phyloP scores from a whole-genome alignment of 2,888 invertebrate genomes.

The Mimumesa dahlbomi region DNA sequence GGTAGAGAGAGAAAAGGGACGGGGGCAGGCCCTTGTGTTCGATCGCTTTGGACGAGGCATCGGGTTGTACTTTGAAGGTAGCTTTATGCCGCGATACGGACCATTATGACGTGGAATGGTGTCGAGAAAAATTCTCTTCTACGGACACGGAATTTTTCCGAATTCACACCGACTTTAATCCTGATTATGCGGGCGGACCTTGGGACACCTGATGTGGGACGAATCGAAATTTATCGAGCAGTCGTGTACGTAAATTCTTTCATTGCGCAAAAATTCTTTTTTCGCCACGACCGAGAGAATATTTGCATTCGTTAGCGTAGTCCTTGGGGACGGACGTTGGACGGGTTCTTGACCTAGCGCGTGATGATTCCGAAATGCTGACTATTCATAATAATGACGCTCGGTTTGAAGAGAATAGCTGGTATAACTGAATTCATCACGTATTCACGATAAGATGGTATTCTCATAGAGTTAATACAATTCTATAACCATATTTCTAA shows the following conservation, averaged over 20 bases:
- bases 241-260: not conserved
- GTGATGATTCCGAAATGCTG: slow-evolving; percentile 55
- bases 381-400: slow-evolving; percentile 50
- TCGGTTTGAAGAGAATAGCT: slow-evolving; percentile 23
- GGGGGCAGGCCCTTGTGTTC: slow-evolving; percentile 53
- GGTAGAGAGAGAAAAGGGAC: slow-evolving; percentile 27
- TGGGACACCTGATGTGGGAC: no score
- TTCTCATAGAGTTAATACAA: not conserved
- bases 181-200: no score
- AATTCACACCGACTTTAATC: no score
- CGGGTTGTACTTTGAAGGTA: slow-evolving; percentile 49
- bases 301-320: slow-evolving; percentile 37
- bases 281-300: slow-evolving; percentile 13
- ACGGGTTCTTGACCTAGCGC: slow-evolving; percentile 65
- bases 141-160: no score
- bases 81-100: slow-evolving; percentile 44
- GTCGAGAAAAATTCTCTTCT: not conserved
- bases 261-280: not conserved
- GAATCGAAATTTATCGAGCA: no score
- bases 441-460: not conserved
- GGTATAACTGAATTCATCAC: slow-evolving; percentile 9
- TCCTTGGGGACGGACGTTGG: slow-evolving; percentile 34
- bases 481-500: not conserved
- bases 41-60: slow-evolving; percentile 55
- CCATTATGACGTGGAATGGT: not conserved